Base-by-base conservation (phyloP, 1,140 invertebrate species). In the Leucophenga varia region DNA sequence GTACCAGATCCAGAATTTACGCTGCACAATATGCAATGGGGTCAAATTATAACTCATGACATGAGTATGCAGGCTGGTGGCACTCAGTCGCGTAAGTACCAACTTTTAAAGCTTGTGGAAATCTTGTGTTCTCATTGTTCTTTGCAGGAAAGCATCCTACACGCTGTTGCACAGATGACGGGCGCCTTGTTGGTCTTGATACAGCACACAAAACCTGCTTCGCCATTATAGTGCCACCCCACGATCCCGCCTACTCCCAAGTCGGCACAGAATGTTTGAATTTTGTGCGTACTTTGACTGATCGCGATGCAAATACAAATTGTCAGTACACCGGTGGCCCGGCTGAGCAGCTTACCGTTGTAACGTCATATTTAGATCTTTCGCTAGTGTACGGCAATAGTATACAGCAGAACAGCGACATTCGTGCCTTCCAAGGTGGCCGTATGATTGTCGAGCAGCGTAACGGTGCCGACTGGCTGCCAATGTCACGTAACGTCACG, bases 41-140 rank as follows among this genome's bases (percentile, higher is more conserved):
- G 90, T 7, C 91, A 93, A 74, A 87, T 93, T 41, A 85, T 93
- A 18, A 90, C 89, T 4, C 90, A 93, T 69, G 90, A 94, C 61
- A 89, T 92, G 86, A 87, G 84, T 36, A 78, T 89, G 73, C 83
- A 86, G 32, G 84, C 85, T 46, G 85, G 85, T 19, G 80, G 81
- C 36, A 85, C 86, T 4, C 87, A 89, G 74, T 82, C 84, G 17
- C 85, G 88, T 89, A 79, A 81, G 84, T 80, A 13, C 14, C 13
- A 13, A 3, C 14, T 43, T 43, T 13, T n/a, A n/a, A n/a, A n/a
- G n/a, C n/a, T n/a, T n/a, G n/a, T n/a, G n/a, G n/a, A n/a, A 10
- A 21, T 47, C 36, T 18, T 28, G n/a, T 49, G 6, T 21, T 35
- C 10, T 14, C 22, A 8, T 49, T 0, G 16, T 17, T 39, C 34